Conservation (phyloP, 2,888 invertebrate genomes). For the Litoditis marina region DNA sequence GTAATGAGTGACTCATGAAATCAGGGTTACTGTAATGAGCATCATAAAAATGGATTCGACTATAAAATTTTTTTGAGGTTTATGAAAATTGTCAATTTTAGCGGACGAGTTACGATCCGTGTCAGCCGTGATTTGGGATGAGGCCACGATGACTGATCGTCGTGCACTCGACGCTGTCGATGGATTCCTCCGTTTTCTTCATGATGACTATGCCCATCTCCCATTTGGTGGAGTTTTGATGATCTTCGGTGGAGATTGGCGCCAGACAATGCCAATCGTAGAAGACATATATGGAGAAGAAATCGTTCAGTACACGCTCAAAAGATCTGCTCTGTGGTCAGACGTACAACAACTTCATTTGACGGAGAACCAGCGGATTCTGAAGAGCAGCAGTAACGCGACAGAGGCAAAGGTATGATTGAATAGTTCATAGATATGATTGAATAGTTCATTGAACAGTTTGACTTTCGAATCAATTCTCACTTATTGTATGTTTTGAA, state of each 20-base stretch:
- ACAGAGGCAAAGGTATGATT: background rate
- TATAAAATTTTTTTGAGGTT: too few relatives aligned
- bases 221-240: background rate
- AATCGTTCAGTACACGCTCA: background rate
- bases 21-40: too few relatives aligned
- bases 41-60: too few relatives aligned
- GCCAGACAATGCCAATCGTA: background rate
- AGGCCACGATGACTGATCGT: conserved; percentile 11
- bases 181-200: background rate
- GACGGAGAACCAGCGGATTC: background rate
- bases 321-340: background rate
- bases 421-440: background rate
- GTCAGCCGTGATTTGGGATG: conserved; percentile 11
- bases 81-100: too few relatives aligned
- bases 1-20: too few relatives aligned
- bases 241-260: background rate
- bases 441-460: background rate
- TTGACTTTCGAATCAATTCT: too few relatives aligned
- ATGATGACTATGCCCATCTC: background rate
- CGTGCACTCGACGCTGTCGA: conserved; percentile 1
- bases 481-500: too few relatives aligned
- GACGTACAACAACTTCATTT: background rate
- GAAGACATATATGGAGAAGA: background rate
- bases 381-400: background rate
- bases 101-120: background rate